Evolutionary conservation across 2,888 invertebrate species (phyloP).

Genomic region (Drosophila paucipuncta): DNA sequence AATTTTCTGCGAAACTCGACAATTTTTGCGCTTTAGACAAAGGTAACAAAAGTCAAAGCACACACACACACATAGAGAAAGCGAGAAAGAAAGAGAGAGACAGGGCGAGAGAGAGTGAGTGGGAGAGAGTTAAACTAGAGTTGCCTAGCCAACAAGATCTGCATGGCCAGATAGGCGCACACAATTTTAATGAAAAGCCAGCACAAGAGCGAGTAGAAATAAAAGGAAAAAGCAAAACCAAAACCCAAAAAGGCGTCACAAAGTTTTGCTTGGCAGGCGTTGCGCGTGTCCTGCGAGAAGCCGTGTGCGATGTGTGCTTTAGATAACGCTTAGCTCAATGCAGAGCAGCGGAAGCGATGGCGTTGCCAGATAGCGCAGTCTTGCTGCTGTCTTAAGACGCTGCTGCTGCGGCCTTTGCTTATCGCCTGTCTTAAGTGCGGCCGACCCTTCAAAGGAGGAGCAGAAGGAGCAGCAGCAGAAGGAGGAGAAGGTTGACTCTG

Average conservation of each 20-base stretch:
- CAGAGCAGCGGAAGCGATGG: conserved; percentile 63
- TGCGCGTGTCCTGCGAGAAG: conserved; percentile 32
- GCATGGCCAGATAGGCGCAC: conserved; percentile 62
- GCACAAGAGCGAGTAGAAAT: conserved; percentile 24
- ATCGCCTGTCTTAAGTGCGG: conserved; percentile 29
- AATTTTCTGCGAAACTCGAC: conserved; percentile 77
- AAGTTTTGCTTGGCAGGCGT: conserved; percentile 6
- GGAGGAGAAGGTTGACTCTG: background rate
- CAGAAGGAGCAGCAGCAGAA: background rate
- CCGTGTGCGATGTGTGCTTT: conserved; percentile 57
- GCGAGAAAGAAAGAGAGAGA: background rate
- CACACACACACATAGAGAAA: conserved; percentile 24
- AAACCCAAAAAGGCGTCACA: conserved; percentile 7
- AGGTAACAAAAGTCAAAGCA: conserved; percentile 68
- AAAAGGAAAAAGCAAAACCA: background rate
- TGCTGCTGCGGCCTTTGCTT: conserved; percentile 15
- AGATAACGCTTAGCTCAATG: conserved; percentile 48
- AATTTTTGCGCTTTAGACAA: conserved; percentile 76
- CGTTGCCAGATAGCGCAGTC: conserved; percentile 58
- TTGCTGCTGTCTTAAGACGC: conserved; percentile 25
- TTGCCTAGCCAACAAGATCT: conserved; percentile 68
- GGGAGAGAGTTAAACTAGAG: conserved; percentile 22
- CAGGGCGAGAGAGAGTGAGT: background rate
- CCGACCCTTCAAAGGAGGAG: conserved; percentile 21
- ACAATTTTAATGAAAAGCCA: conserved; percentile 77